Conservation (phyloP, 2,113 vertebrate species). For the Myocastor coypus region DNA sequence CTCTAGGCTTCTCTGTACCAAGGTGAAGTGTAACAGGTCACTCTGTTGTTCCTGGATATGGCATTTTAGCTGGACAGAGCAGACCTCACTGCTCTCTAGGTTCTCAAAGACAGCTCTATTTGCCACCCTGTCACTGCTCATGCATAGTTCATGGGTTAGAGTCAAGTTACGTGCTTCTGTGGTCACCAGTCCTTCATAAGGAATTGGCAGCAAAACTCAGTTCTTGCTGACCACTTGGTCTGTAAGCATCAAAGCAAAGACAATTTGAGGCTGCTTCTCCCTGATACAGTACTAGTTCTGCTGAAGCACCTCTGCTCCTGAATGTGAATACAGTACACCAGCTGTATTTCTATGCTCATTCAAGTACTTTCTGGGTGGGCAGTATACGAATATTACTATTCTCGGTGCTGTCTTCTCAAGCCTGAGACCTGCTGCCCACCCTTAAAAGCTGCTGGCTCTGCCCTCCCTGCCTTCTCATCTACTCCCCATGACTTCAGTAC, state of each 20-base stretch:
- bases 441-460: neutral
- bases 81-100: neutral
- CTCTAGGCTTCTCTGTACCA: neutral
- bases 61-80: too few relatives aligned
- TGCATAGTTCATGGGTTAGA: neutral
- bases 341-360: neutral
- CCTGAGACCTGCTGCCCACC: fast-evolving
- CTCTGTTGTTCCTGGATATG: neutral
- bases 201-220: neutral
- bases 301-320: neutral
- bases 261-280: neutral
- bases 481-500: neutral
- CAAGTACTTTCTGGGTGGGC: neutral
- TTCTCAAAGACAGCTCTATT: neutral
- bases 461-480: neutral
- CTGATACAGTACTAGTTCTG: neutral
- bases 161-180: neutral
- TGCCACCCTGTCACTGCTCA: neutral
- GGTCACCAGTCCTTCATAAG: neutral
- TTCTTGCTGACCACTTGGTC: neutral
- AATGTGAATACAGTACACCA: neutral
- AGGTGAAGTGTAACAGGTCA: fast-evolving
- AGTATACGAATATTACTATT: neutral
- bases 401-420: neutral
- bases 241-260: neutral